A percentile compares a stretch with the other conserved stretches of the same genome.
phyloP scores from a whole-genome alignment of 2,888 invertebrate genomes.

The Acanthosepion pharaonis region DNA sequence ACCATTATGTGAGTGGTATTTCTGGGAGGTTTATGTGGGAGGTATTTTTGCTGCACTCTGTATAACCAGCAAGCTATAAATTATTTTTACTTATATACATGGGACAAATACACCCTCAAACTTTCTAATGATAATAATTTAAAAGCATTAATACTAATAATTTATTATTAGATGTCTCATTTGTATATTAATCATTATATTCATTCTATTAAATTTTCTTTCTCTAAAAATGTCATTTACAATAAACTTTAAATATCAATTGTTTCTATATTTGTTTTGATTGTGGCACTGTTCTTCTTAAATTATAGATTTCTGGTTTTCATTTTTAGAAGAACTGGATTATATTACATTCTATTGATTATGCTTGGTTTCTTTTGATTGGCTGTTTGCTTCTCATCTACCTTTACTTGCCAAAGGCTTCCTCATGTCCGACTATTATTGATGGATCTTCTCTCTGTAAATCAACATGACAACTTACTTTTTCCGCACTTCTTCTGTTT shows the following conservation, averaged over 20 bases:
- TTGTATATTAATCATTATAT: background rate
- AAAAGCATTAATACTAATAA: too few species aligned
- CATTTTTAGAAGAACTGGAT: background rate
- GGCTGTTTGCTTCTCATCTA: background rate
- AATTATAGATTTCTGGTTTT: background rate
- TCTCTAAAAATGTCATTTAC: background rate
- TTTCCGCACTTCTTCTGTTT: background rate
- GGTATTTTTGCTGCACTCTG: too few species aligned
- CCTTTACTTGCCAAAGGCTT: background rate
- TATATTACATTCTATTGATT: background rate
- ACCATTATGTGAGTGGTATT: too few species aligned
- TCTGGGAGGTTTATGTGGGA: too few species aligned
- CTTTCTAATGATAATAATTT: too few species aligned
- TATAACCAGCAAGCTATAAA: too few species aligned
- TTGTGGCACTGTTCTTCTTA: background rate
- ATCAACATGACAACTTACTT: background rate
- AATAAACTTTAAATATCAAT: background rate
- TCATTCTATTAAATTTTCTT: background rate
- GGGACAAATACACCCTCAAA: too few species aligned
- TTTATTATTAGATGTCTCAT: too few species aligned
- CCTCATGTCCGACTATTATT: conserved; percentile 4
- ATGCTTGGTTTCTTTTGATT: background rate
- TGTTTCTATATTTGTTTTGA: conserved; percentile 5
- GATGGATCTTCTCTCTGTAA: background rate
- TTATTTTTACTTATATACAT: too few species aligned